phyloP scores from a whole-genome alignment of 1,140 invertebrate genomes.

The Ceratina calcarata region DNA sequence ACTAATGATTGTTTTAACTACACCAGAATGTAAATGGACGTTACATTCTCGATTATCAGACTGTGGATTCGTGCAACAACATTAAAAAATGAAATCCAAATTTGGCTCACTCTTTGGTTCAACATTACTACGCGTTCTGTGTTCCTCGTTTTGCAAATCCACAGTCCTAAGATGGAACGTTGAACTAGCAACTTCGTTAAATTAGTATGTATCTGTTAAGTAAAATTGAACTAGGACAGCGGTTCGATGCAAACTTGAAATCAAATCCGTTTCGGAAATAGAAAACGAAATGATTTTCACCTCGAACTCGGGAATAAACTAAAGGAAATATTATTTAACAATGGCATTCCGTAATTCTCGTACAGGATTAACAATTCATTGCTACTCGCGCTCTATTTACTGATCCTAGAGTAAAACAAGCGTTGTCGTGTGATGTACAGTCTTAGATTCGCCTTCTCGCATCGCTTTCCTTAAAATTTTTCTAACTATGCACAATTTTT shows the following conservation, averaged over 20 bases:
- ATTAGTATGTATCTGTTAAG: neutral
- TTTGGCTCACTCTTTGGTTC: no score
- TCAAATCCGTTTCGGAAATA: neutral
- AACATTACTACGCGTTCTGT: no score
- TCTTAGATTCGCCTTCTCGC: slow-evolving; percentile 16
- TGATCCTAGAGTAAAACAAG: slow-evolving; percentile 1
- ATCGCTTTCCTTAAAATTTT: neutral
- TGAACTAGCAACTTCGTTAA: no score
- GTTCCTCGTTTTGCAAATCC: no score
- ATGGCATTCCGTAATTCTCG: neutral
- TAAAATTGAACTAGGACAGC: neutral
- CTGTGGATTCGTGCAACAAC: no score
- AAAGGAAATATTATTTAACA: neutral
- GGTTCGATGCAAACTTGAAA: neutral
- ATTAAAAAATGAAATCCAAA: no score
- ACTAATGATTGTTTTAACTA: neutral
- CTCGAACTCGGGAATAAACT: neutral
- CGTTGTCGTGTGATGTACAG: slow-evolving; percentile 13
- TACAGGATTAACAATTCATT: neutral
- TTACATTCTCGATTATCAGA: no score
- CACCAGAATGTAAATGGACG: neutral
- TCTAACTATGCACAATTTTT: slow-evolving; percentile 22
- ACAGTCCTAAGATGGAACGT: no score
- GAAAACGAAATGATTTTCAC: neutral
- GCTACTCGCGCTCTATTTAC: neutral